Evolutionary conservation across 1,140 invertebrate genomes (phyloP).

Genomic region (Gonioctena quinquepunctata): DNA sequence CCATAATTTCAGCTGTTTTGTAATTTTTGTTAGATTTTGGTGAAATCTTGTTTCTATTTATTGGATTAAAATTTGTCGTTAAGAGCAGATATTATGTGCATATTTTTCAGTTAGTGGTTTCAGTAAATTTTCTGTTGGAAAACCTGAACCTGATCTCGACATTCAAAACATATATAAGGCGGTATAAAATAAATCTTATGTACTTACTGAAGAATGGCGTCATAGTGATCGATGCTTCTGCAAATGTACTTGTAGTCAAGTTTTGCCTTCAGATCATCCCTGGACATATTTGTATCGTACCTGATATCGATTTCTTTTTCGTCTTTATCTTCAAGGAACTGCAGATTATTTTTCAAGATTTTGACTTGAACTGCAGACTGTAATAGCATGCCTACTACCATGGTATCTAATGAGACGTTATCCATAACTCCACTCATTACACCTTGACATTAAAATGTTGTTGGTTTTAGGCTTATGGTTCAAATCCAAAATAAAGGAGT

Average conservation of each 20-base stretch:
- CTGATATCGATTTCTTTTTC: neutral
- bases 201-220: slow-evolving; percentile 33
- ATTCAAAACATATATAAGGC: neutral
- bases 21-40: no score
- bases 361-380: slow-evolving; percentile 41
- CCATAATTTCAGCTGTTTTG: no score
- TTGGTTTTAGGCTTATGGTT: no score
- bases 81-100: no score
- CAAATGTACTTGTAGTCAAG: slow-evolving; percentile 31
- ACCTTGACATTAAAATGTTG: neutral
- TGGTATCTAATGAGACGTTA: slow-evolving; percentile 40
- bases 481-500: no score
- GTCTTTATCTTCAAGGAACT: slow-evolving; percentile 8
- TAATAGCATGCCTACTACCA: slow-evolving; percentile 40
- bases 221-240: slow-evolving; percentile 39
- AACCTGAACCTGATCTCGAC: no score
- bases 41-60: no score
- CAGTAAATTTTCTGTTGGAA: no score
- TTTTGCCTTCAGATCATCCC: neutral
- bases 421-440: slow-evolving; percentile 36
- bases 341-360: slow-evolving; percentile 43
- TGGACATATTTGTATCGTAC: neutral
- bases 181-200: no score
- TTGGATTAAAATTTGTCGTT: no score
- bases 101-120: no score